A percentile compares a stretch with the other conserved stretches of the same genome.
Evolutionary conservation across 2,113 vertebrate genomes (phyloP).

Genomic region (Ammodytes marinus): DNA sequence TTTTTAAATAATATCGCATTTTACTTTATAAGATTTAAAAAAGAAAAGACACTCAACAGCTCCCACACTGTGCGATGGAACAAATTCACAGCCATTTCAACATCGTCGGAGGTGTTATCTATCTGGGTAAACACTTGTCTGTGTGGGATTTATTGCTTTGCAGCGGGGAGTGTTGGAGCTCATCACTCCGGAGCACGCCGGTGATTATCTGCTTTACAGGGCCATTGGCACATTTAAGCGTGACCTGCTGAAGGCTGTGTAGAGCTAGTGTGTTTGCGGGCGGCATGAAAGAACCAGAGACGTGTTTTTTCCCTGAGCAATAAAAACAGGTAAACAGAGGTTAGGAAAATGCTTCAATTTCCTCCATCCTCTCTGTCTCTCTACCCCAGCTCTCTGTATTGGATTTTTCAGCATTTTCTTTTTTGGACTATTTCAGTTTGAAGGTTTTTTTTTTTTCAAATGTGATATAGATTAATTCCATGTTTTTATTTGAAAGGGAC

Average conservation of each 20-base stretch:
- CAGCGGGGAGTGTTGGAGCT: conserved; percentile 64
- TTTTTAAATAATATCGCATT: conserved; percentile 18
- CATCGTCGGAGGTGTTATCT: conserved; percentile 54
- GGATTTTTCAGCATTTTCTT: no score
- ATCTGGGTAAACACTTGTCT: conserved; percentile 67
- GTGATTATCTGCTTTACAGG: conserved; percentile 76
- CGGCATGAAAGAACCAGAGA: conserved; percentile 61
- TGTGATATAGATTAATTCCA: no score
- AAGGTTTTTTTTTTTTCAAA: no score
- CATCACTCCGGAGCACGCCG: conserved; percentile 60
- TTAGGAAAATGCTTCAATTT: conserved; percentile 39
- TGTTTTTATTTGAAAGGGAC: no score
- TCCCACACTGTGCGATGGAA: conserved; percentile 16
- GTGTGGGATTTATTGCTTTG: conserved; percentile 71
- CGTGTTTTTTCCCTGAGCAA: conserved; percentile 57
- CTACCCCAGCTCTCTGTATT: neutral
- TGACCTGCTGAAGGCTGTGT: conserved; percentile 55
- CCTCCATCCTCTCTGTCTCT: neutral
- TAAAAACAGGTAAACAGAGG: conserved; percentile 67
- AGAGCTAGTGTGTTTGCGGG: conserved; percentile 56
- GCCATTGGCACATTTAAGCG: conserved; percentile 67
- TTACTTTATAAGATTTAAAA: conserved; percentile 19
- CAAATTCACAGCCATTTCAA: conserved; percentile 47
- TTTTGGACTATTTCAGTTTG: no score
- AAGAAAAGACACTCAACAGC: conserved; percentile 8